A percentile compares a stretch with the other conserved stretches of the same genome.
phyloP scores from a whole-genome alignment of 2,888 invertebrate species.

The Acrobeloides nanus region DNA sequence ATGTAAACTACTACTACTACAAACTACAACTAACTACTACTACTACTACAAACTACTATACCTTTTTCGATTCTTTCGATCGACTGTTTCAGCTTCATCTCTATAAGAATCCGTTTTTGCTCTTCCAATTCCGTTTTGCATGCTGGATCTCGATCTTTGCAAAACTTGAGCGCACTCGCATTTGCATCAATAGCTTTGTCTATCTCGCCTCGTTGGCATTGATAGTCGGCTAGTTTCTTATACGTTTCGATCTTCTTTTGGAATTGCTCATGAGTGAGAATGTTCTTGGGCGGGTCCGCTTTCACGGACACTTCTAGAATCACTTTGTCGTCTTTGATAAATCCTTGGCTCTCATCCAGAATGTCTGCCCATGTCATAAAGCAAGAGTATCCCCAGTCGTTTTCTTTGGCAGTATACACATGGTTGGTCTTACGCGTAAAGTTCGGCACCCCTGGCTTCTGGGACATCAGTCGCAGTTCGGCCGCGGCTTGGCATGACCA shows the following conservation, averaged over 20 bases:
- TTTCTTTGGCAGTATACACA: slow-evolving; percentile 85
- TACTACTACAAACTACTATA: too few relatives aligned
- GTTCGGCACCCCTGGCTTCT: slow-evolving; percentile 72
- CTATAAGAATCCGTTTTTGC: slow-evolving; percentile 47
- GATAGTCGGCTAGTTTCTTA: slow-evolving; percentile 51
- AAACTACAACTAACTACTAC: too few relatives aligned
- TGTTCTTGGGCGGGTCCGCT: slow-evolving; percentile 62
- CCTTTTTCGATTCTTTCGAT: slow-evolving; percentile 53
- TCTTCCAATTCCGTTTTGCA: slow-evolving; percentile 38
- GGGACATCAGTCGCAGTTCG: slow-evolving; percentile 78
- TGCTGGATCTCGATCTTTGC: slow-evolving; percentile 51
- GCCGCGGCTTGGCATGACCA: slow-evolving; percentile 98
- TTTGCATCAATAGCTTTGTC: slow-evolving; percentile 53
- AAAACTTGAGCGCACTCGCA: slow-evolving; percentile 48
- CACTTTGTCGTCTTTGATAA: slow-evolving; percentile 77
- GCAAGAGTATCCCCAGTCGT: slow-evolving; percentile 89
- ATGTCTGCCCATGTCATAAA: slow-evolving; percentile 85
- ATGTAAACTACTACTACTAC: too few relatives aligned
- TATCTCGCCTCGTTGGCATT: slow-evolving; percentile 44
- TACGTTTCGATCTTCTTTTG: slow-evolving; percentile 51
- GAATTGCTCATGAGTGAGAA: slow-evolving; percentile 56
- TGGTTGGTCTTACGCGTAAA: slow-evolving; percentile 69
- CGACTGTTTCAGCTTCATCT: slow-evolving; percentile 51
- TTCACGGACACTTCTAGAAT: slow-evolving; percentile 69
- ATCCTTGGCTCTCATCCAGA: slow-evolving; percentile 82